These are phyloP conservation scores for Tachysurus fulvidraco DNA, from an alignment of 2,113 vertebrate species.

Conservation along the genomic window DNA sequence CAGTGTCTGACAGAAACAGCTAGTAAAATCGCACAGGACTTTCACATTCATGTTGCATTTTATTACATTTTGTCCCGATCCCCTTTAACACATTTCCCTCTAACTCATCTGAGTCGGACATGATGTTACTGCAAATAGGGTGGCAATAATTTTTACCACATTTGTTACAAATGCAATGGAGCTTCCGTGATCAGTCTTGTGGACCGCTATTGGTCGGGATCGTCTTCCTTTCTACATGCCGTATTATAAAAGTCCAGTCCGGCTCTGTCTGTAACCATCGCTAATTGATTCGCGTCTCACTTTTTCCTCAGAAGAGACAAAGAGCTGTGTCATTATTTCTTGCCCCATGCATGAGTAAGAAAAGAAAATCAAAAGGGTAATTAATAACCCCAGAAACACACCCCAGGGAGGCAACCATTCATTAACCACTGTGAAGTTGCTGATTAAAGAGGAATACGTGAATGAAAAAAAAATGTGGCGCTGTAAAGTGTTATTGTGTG, in stretches of 20 bases:
- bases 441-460: constrained; percentile 58
- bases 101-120: neutral
- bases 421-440: constrained; percentile 65
- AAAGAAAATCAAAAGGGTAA: constrained; percentile 45
- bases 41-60: neutral
- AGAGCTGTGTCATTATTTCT: constrained; percentile 40
- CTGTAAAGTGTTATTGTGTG: constrained; percentile 53
- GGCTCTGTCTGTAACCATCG: neutral
- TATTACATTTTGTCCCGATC: neutral
- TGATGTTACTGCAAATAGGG: neutral
- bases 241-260: neutral
- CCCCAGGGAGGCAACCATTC: constrained; percentile 57
- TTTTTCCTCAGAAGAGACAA: constrained; percentile 12
- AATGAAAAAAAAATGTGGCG: constrained; percentile 50
- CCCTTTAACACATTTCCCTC: neutral
- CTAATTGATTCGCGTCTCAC: neutral
- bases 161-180: neutral
- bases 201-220: neutral
- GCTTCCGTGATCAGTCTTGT: neutral
- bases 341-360: constrained; percentile 48
- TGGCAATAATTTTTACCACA: neutral
- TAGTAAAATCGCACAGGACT: neutral
- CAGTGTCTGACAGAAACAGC: neutral
- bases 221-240: neutral
- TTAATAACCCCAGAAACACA: constrained; percentile 54